Conservation (phyloP, 2,113 vertebrate genomes). For the Acanthisitta chloris region DNA sequence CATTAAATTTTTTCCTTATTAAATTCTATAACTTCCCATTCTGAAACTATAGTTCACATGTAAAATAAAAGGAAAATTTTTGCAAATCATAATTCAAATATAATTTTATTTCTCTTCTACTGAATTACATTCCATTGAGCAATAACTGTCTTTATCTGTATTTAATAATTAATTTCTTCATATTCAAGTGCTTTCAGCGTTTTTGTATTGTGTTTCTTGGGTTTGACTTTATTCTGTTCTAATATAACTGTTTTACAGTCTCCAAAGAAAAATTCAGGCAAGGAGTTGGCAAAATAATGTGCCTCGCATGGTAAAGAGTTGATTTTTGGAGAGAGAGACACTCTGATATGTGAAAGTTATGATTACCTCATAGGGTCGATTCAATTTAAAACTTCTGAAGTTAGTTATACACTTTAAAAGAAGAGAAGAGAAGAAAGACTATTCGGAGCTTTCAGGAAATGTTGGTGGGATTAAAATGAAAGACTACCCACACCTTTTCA, state of each 20-base stretch:
- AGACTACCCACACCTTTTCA: not conserved
- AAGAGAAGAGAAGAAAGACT: not conserved
- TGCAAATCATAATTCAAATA: not conserved
- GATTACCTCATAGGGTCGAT: not conserved
- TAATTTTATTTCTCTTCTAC: not conserved
- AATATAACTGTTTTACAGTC: not conserved
- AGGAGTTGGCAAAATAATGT: not conserved
- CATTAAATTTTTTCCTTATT: not conserved
- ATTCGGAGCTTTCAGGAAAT: not conserved
- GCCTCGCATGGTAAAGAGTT: not conserved
- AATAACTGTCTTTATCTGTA: not conserved
- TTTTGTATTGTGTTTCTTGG: not conserved
- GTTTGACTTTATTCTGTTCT: not conserved
- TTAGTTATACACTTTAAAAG: not conserved
- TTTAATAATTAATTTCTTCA: not conserved
- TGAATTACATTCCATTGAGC: not conserved
- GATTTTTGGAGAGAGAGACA: not conserved
- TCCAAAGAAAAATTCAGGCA: constrained; percentile 6
- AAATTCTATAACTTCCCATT: not conserved
- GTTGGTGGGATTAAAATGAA: not conserved
- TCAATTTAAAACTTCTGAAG: not conserved
- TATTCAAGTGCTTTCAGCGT: not conserved
- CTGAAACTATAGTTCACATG: not conserved
- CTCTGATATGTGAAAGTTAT: not conserved
- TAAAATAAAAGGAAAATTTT: not conserved